Evolutionary conservation across 1,140 invertebrate species (phyloP).

Genomic region (Hylaeus volcanicus): DNA sequence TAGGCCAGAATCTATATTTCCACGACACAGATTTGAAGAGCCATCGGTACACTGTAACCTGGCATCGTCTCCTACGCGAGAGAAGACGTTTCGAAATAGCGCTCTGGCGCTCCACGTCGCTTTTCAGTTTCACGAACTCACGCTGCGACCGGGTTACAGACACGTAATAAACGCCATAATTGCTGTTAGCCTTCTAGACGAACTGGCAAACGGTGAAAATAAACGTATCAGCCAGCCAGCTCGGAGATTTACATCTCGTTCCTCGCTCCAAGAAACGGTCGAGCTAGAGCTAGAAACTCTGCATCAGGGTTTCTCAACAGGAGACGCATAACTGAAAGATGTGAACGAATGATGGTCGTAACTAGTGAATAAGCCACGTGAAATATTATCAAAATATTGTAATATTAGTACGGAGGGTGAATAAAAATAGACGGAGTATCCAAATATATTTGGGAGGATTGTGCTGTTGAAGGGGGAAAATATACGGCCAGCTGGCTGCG

Average conservation of each 20-base stretch:
- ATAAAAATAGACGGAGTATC: too few relatives aligned
- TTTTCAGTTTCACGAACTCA: constrained; percentile 66
- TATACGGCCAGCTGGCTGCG: too few relatives aligned
- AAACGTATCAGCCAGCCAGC: constrained; percentile 31
- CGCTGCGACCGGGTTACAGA: constrained; percentile 61
- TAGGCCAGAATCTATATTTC: too few relatives aligned
- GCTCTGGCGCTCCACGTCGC: constrained; percentile 33
- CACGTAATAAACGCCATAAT: constrained; percentile 66
- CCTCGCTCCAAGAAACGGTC: neutral
- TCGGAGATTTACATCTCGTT: constrained; percentile 37
- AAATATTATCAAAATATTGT: too few relatives aligned
- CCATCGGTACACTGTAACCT: too few relatives aligned
- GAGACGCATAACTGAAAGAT: too few relatives aligned
- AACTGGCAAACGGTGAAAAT: constrained; percentile 39
- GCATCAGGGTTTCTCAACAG: neutral
- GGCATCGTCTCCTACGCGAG: neutral
- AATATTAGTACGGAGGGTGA: too few relatives aligned
- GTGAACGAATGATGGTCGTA: too few relatives aligned
- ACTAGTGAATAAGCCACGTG: too few relatives aligned
- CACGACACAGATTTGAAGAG: too few relatives aligned
- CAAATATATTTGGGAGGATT: too few relatives aligned
- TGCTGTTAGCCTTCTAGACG: constrained; percentile 51
- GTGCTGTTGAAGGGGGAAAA: too few relatives aligned
- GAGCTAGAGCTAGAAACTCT: constrained; percentile 35
- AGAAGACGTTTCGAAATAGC: constrained; percentile 15